These are phyloP conservation scores for Oikopleura dioica DNA, from an alignment of 23 tunicate genomes.

Conservation along the genomic window DNA sequence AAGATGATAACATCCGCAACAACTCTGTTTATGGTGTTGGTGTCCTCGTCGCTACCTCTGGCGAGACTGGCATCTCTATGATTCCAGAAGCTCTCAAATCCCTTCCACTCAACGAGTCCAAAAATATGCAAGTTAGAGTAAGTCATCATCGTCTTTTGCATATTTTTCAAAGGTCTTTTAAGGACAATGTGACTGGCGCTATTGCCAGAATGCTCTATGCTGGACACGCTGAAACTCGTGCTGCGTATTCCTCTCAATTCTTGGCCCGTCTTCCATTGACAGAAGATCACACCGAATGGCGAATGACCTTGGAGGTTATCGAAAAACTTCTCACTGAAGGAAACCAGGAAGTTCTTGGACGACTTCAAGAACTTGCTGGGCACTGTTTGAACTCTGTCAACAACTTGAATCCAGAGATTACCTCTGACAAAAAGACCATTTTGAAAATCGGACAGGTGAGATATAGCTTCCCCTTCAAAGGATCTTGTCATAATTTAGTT, in stretches of 20 bases:
- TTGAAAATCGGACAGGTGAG: not conserved
- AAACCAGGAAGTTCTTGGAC: not conserved
- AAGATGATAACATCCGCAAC: constrained; percentile 2
- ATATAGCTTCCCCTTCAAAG: too few species aligned
- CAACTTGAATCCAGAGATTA: not conserved
- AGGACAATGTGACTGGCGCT: constrained; percentile 12
- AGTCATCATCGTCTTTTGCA: not conserved
- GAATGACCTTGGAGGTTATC: not conserved
- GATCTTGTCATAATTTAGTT: too few species aligned
- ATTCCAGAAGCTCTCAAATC: not conserved
- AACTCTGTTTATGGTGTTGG: not conserved
- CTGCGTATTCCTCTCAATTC: not conserved
- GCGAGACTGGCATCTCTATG: not conserved
- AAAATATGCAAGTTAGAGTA: constrained; percentile 2
- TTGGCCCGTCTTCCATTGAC: not conserved
- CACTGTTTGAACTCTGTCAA: constrained; percentile 11
- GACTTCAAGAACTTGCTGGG: not conserved
- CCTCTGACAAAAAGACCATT: not conserved
- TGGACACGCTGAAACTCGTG: not conserved
- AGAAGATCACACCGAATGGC: constrained; percentile 11
- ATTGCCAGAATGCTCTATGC: not conserved
- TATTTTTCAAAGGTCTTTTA: not conserved
- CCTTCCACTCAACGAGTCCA: not conserved
- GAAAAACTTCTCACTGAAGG: not conserved
- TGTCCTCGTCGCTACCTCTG: not conserved